phyloP scores from a whole-genome alignment of 2,113 vertebrate genomes.

The Misgurnus mizolepis region DNA sequence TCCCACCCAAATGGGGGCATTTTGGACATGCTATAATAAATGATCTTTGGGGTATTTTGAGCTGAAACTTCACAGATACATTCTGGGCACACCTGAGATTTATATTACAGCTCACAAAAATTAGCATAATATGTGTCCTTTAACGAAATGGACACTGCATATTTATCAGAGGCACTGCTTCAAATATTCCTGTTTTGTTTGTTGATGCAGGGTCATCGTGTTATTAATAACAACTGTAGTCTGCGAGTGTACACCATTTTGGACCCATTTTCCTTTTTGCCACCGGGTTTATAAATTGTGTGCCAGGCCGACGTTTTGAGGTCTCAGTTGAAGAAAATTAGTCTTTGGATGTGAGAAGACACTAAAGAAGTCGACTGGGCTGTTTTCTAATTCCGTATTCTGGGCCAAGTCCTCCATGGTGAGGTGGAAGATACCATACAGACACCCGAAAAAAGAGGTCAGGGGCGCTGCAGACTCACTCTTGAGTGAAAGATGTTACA shows the following conservation, averaged over 20 bases:
- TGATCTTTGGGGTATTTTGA: too few species aligned
- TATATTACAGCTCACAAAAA: too few species aligned
- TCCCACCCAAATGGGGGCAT: too few species aligned
- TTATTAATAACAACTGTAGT: conserved; percentile 8
- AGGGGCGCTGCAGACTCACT: conserved; percentile 42
- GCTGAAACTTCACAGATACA: too few species aligned
- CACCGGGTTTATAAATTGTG: conserved; percentile 40
- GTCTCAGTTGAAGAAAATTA: conserved; percentile 47
- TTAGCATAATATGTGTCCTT: too few species aligned
- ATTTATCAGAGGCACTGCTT: background rate
- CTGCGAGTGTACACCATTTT: conserved; percentile 3
- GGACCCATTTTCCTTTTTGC: background rate
- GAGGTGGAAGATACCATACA: conserved; percentile 17
- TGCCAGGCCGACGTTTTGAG: conserved; percentile 48
- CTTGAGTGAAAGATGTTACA: conserved; percentile 9
- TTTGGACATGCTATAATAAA: too few species aligned
- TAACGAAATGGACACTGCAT: background rate
- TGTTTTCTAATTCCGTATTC: conserved; percentile 49
- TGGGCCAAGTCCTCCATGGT: conserved; percentile 47
- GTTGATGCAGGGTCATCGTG: background rate
- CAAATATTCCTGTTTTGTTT: background rate
- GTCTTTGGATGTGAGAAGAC: conserved; percentile 40
- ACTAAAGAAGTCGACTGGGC: conserved; percentile 44
- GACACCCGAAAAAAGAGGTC: conserved; percentile 43
- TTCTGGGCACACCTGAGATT: too few species aligned